Conservation (phyloP, 2,888 invertebrate genomes). For the Cantharis rufa region DNA sequence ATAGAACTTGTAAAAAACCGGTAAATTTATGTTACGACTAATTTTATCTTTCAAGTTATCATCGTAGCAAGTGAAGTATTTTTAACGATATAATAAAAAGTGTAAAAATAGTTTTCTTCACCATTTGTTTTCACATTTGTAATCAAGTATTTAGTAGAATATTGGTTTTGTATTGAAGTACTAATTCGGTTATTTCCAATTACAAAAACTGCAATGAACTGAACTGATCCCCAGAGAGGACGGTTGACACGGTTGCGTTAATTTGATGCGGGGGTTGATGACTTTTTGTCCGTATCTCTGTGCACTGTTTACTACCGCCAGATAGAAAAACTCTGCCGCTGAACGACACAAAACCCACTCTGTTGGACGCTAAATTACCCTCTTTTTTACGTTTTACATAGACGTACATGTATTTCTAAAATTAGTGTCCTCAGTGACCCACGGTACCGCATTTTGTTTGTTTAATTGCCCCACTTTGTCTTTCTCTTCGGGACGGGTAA, state of each 20-base stretch:
- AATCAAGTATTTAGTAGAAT: background rate
- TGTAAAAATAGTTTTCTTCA: background rate
- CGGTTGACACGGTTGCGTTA: slow-evolving; percentile 29
- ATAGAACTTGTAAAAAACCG: background rate
- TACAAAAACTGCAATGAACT: slow-evolving; percentile 21
- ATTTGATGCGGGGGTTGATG: slow-evolving; percentile 31
- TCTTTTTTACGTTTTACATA: slow-evolving; percentile 29
- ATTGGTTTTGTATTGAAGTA: slow-evolving; percentile 6
- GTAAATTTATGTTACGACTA: background rate
- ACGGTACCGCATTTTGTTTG: slow-evolving; percentile 24
- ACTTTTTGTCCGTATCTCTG: slow-evolving; percentile 32
- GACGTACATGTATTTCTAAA: slow-evolving; percentile 24
- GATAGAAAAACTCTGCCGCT: slow-evolving; percentile 27
- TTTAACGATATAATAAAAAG: background rate
- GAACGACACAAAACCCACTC: slow-evolving; percentile 28
- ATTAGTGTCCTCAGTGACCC: slow-evolving; percentile 22
- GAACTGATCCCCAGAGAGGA: slow-evolving; percentile 27
- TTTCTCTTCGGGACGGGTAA: slow-evolving; percentile 9
- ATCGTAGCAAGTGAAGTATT: background rate
- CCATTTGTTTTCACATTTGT: background rate
- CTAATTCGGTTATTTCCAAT: slow-evolving; percentile 24
- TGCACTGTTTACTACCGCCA: slow-evolving; percentile 28
- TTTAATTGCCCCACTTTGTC: slow-evolving; percentile 27
- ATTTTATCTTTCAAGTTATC: background rate
- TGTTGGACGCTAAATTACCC: slow-evolving; percentile 31